Evolutionary conservation across 2,113 vertebrate genomes (phyloP).

Genomic region (Hypomesus transpacificus): DNA sequence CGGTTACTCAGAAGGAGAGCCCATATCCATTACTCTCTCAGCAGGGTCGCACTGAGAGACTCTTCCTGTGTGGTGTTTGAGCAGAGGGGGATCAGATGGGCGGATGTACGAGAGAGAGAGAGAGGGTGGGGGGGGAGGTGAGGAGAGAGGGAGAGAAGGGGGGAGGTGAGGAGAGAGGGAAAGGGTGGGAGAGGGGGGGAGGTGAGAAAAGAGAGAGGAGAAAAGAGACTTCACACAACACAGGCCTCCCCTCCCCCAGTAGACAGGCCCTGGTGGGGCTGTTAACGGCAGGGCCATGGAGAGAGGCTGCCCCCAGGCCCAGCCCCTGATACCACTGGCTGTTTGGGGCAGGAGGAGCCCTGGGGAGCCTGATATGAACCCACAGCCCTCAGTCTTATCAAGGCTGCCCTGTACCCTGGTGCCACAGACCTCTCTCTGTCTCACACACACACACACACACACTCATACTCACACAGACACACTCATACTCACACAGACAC

Average conservation of each 20-base stretch:
- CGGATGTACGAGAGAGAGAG: slow-evolving; percentile 9
- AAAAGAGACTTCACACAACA: slow-evolving; percentile 8
- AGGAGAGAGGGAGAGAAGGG: slow-evolving; percentile 42
- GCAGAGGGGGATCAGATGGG: too few relatives aligned
- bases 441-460: background rate
- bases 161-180: background rate
- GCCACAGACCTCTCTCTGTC: too few relatives aligned
- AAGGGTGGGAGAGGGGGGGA: slow-evolving; percentile 2
- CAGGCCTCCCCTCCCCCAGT: slow-evolving; percentile 22
- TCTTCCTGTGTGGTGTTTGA: slow-evolving; percentile 59
- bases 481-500: background rate
- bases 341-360: too few relatives aligned
- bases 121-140: slow-evolving; percentile 40
- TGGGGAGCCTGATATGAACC: too few relatives aligned
- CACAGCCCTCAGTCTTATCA: background rate
- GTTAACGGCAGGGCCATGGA: slow-evolving; percentile 61
- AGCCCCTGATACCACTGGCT: slow-evolving; percentile 39
- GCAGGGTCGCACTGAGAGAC: slow-evolving; percentile 28
- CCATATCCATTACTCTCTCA: too few relatives aligned
- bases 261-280: slow-evolving; percentile 36
- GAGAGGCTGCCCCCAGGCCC: slow-evolving; percentile 55
- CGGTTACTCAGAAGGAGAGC: background rate
- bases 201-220: slow-evolving; percentile 2
- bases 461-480: slow-evolving; percentile 1
- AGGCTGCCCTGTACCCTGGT: background rate